Base-by-base conservation (phyloP, 2,888 invertebrate species). In the Bedellia somnulentella region DNA sequence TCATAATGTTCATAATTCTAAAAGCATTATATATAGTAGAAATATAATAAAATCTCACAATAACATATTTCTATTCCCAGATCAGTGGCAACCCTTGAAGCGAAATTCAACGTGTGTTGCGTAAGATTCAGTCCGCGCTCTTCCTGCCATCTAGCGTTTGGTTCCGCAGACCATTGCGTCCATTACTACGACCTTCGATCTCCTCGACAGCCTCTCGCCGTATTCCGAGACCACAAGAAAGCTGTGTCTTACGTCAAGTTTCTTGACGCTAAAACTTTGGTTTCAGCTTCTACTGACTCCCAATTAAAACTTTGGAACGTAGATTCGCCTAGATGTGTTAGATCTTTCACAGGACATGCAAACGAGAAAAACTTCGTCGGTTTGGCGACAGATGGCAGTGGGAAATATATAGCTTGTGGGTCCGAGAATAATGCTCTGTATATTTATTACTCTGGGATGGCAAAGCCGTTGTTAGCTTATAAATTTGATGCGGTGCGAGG, bases 291-390 rank as follows among this genome's bases (percentile, higher is more conserved):
- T 2, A 95, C 94, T 0, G 94, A 92, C 67, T 90, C 89, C 25
- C 90, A 91, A 49, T 64, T 94, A 30, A 93, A 93, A 67, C 80
- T 95, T 66, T 96, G 95, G 95, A 86, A 87, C 48, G 85, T 94
- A 11, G 85, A 86, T 44, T 80, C 82, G 31, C 86, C 86, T 10
- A 80, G 87, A 38, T 91, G 89, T 60, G 70, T 89, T 33, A 80
- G 92, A 14, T 92, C 93, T 1, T 93, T 94, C 66, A 84, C 87
- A 10, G 95, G 95, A 0, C 95, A 96, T 64, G 82, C 87, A 4
- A 96, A 96, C 57, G 95, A 95, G 67, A 95, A 95, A 63, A 95
- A 95, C 63, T 96, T 96, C 66, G 94, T 96, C 2, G 95, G 95
- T 0, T 68, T 96, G 27, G 92, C 94, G 1, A 93, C 93, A 0